A percentile compares a stretch with the other conserved stretches of the same genome.
Conservation (phyloP, 2,797 vertebrate genomes). For the Poeciliopsis infans region DNA sequence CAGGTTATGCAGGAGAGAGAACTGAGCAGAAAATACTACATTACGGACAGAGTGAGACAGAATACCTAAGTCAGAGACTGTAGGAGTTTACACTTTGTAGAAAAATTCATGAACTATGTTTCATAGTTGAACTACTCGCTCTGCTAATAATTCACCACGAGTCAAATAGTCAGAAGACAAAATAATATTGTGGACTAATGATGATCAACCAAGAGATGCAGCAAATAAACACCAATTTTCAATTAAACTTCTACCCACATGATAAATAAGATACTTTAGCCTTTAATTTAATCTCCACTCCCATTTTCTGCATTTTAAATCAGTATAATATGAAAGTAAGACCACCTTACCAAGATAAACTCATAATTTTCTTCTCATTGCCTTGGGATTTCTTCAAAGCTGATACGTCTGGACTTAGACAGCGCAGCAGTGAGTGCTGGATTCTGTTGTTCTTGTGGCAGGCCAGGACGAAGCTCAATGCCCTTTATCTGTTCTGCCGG, state of each 20-base stretch:
- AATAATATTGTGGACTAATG: neutral
- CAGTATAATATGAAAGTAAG: neutral
- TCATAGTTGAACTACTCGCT: slow-evolving; percentile 21
- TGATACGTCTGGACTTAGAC: slow-evolving; percentile 20
- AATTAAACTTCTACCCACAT: neutral
- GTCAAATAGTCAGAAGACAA: slow-evolving; percentile 56
- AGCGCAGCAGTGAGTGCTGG: slow-evolving; percentile 8
- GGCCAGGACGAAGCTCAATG: slow-evolving; percentile 21
- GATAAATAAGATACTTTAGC: neutral
- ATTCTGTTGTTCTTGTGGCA: slow-evolving; percentile 39
- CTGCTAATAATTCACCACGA: slow-evolving; percentile 76
- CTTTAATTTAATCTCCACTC: neutral
- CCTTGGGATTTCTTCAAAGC: slow-evolving; percentile 22
- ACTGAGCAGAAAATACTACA: slow-evolving; percentile 22
- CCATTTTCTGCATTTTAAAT: neutral
- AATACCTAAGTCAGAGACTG: neutral
- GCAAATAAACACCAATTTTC: neutral
- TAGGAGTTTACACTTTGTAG: neutral
- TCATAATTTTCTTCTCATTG: slow-evolving; percentile 69
- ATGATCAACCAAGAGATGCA: neutral
- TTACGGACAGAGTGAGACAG: slow-evolving; percentile 1
- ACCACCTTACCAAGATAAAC: slow-evolving; percentile 75
- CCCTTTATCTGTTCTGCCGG: slow-evolving; percentile 71
- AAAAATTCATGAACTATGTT: neutral
- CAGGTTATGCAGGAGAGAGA: slow-evolving; percentile 46